Evolutionary conservation across 2,888 invertebrate species (phyloP).

Genomic region (Anticlea derivata): DNA sequence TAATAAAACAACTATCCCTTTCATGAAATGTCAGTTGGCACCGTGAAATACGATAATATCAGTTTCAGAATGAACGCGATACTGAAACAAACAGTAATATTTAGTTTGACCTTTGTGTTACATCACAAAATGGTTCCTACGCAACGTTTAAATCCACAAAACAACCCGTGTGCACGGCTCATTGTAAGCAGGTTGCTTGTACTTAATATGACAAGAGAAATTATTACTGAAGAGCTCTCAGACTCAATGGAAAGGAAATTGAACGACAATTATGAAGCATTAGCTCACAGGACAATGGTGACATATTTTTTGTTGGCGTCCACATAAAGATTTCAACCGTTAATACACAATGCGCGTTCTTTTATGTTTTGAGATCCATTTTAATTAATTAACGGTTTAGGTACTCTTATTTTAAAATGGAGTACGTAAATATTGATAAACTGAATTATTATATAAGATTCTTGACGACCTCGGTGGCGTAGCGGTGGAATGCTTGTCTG

Average conservation of each 20-base stretch:
- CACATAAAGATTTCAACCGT: slow-evolving; percentile 59
- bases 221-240: slow-evolving; percentile 57
- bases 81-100: not conserved
- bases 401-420: slow-evolving; percentile 7
- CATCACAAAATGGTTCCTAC: slow-evolving; percentile 8
- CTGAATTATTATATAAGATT: too few relatives aligned
- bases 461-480: too few relatives aligned
- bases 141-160: slow-evolving; percentile 10
- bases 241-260: slow-evolving; percentile 75
- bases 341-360: slow-evolving; percentile 46
- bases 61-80: not conserved
- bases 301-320: slow-evolving; percentile 67
- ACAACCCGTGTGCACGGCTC: slow-evolving; percentile 47
- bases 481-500: too few relatives aligned
- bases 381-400: slow-evolving; percentile 53
- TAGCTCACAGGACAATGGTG: slow-evolving; percentile 67
- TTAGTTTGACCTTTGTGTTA: not conserved
- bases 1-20: too few relatives aligned
- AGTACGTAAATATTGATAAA: not conserved
- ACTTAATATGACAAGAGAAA: slow-evolving; percentile 68
- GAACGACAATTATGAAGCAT: slow-evolving; percentile 74
- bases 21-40: too few relatives aligned
- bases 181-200: slow-evolving; percentile 52
- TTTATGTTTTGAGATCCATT: slow-evolving; percentile 47
- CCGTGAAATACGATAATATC: too few relatives aligned